These are phyloP conservation scores for Thysanoteuthis rhombus DNA, from an alignment of 2,888 invertebrate genomes.

Conservation along the genomic window DNA sequence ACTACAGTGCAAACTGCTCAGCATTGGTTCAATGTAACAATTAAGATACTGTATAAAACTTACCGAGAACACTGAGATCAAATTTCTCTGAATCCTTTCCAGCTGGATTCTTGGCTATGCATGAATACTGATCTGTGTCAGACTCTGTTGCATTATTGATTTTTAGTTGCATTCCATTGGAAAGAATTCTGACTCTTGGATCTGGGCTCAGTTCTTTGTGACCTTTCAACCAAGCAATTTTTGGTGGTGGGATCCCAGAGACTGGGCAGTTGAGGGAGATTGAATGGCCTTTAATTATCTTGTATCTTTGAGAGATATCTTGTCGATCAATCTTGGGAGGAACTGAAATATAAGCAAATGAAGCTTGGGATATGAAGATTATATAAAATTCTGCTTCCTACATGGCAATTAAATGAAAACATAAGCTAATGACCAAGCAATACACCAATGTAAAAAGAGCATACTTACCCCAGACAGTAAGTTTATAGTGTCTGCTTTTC, in stretches of 20 bases:
- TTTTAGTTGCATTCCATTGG: constrained; percentile 50
- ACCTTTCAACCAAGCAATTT: constrained; percentile 55
- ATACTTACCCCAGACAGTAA: constrained; percentile 62
- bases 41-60: constrained; percentile 19
- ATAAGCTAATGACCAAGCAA: too few relatives aligned
- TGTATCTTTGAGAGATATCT: constrained; percentile 46
- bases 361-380: too few relatives aligned
- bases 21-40: too few relatives aligned
- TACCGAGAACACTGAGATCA: constrained; percentile 39
- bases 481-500: constrained; percentile 57
- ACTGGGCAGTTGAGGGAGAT: constrained; percentile 63
- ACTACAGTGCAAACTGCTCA: too few relatives aligned
- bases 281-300: constrained; percentile 58
- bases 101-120: constrained; percentile 64
- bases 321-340: constrained; percentile 56
- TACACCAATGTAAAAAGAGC: neutral
- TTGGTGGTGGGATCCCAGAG: constrained; percentile 60
- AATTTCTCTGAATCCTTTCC: constrained; percentile 53
- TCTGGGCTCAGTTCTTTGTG: neutral
- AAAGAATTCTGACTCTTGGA: constrained; percentile 36
- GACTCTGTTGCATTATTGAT: constrained; percentile 40
- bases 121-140: constrained; percentile 58
- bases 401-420: neutral
- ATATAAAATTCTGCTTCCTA: too few relatives aligned
- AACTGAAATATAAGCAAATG: constrained; percentile 49